Evolutionary conservation across 2,888 invertebrate species (phyloP), one percentile per base, ranked within the genome.

Genomic region (Orthosia cruda): DNA sequence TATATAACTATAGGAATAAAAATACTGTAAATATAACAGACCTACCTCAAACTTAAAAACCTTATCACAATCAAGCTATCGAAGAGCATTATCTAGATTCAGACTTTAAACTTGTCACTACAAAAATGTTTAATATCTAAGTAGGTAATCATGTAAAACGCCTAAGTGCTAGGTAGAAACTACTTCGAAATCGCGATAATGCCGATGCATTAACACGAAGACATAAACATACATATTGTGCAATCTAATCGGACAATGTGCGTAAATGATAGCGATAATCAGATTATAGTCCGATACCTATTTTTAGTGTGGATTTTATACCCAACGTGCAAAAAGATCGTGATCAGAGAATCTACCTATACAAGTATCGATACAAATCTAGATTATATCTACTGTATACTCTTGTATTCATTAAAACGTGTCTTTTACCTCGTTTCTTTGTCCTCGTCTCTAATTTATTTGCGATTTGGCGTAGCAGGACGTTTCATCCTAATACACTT

Each of bases 81-180:
- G 16, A 2, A 59, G 5, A 55, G 13, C 26, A 40, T 49, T 23
- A 55, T 69, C 55, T 77, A 65, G 40, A 76, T 57, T 55, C 54
- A 40, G 32, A 54, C 57, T 61, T 50, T 20, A 52, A 72, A 72
- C 52, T 47, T 74, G 57, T 55, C 47, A 52, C 32, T 26, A 26
- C 40, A 45, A 57, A 57, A n/a, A 23, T 49, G 15, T 45, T 59
- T 54, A 13, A n/a, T 77, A 80, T 67, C 70, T 77, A 80, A 74
- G 75, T 78, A 78, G 81, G 81, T 78, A 78, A 79, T 50, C 54
- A 79, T 79, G 64, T 79, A 81, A 62, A 57, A 20, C 63, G n/a
- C 63, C 55, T 83, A 79, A 83, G 80, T 72, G 80, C 66, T 83
- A 67, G 83, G 58, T 72, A 59, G 57, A 80, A 78, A 79, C 66